These are phyloP conservation scores for Drosophila elegans DNA, from an alignment of 1,140 invertebrate genomes.

Conservation along the genomic window DNA sequence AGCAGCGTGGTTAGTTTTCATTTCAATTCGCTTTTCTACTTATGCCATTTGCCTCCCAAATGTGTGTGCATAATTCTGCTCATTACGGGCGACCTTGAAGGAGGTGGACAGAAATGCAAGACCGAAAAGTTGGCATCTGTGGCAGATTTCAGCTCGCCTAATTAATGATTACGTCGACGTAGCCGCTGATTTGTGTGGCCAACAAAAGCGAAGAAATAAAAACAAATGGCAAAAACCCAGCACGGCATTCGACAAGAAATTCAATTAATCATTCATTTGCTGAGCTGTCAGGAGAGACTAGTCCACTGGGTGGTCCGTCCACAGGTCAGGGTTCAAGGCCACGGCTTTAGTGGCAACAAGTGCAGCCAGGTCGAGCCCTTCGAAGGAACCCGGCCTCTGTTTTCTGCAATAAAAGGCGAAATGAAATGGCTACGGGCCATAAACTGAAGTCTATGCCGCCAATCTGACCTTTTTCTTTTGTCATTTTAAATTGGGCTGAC, in stretches of 20 bases:
- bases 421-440: background rate
- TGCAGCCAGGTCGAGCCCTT: slow-evolving; percentile 3
- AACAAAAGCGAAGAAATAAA: background rate
- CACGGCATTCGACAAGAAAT: slow-evolving; percentile 22
- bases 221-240: slow-evolving; percentile 8
- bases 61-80: slow-evolving; percentile 24
- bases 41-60: slow-evolving; percentile 8
- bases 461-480: background rate
- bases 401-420: too few species aligned
- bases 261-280: slow-evolving; percentile 74
- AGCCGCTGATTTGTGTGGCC: slow-evolving; percentile 30
- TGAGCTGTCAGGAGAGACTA: slow-evolving; percentile 37
- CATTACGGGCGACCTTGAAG: slow-evolving; percentile 7
- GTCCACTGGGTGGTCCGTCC: slow-evolving; percentile 3
- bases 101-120: slow-evolving; percentile 12
- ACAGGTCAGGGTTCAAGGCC: slow-evolving; percentile 20
- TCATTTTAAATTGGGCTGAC: background rate
- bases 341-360: slow-evolving; percentile 21
- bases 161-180: slow-evolving; percentile 28
- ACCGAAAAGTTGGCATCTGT: background rate
- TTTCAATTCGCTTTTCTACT: slow-evolving; percentile 11
- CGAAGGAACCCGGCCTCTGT: too few species aligned
- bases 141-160: slow-evolving; percentile 4
- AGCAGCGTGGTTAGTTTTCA: slow-evolving; percentile 7
- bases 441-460: background rate